Evolutionary conservation across 1,140 invertebrate genomes (phyloP).

Genomic region (Caligus rogercresseyi): DNA sequence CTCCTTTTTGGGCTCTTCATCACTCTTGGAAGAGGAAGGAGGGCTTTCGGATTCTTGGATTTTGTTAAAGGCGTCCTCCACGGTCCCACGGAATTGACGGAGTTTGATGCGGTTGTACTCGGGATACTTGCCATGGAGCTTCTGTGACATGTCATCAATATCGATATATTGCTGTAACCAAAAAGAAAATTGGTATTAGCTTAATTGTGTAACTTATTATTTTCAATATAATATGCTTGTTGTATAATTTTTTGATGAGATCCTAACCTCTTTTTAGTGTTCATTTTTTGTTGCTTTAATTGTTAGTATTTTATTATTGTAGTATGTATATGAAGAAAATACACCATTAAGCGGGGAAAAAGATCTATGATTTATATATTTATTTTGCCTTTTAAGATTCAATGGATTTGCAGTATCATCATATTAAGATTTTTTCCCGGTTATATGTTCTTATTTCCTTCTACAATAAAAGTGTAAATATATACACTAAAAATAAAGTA

Average conservation of each 20-base stretch:
- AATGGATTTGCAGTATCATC: too few species aligned
- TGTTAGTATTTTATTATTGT: neutral
- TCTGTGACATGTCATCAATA: slow-evolving; percentile 6
- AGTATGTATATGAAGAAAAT: neutral
- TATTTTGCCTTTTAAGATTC: too few species aligned
- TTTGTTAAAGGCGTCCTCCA: slow-evolving; percentile 4
- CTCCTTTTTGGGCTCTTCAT: neutral
- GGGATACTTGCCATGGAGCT: neutral
- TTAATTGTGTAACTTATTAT: slow-evolving; percentile 23
- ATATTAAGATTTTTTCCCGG: too few species aligned
- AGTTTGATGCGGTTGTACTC: slow-evolving; percentile 6
- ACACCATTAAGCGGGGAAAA: neutral
- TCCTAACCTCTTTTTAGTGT: neutral
- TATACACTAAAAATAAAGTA: too few species aligned
- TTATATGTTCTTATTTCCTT: too few species aligned
- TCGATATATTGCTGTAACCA: slow-evolving; percentile 5
- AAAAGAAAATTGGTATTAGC: neutral
- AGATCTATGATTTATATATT: too few species aligned
- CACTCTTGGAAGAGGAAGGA: neutral
- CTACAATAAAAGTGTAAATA: too few species aligned
- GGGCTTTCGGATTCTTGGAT: neutral
- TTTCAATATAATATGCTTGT: neutral
- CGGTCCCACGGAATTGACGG: neutral
- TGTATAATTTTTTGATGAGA: too few species aligned
- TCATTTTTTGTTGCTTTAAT: neutral